These are phyloP conservation scores for Melipona bicolor DNA, from an alignment of 2,888 invertebrate genomes.

Conservation along the genomic window DNA sequence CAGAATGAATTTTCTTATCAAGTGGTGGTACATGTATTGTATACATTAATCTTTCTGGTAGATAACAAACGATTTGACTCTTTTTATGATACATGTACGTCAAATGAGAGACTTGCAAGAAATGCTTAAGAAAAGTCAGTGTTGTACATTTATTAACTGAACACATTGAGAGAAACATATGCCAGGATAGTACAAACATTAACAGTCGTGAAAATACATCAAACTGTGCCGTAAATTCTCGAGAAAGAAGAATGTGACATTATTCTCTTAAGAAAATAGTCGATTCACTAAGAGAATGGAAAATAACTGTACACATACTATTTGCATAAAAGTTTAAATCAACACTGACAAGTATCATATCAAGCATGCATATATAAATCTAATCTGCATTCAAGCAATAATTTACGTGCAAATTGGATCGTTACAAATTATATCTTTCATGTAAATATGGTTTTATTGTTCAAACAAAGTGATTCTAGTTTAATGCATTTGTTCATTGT, in stretches of 20 bases:
- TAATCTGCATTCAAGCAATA: slow-evolving; percentile 48
- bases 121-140: slow-evolving; percentile 20
- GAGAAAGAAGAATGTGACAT: slow-evolving; percentile 4
- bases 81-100: slow-evolving; percentile 13
- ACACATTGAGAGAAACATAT: slow-evolving; percentile 17
- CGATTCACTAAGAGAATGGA: neutral
- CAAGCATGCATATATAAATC: slow-evolving; percentile 45
- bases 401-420: slow-evolving; percentile 46
- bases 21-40: neutral
- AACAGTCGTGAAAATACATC: slow-evolving; percentile 10
- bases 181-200: slow-evolving; percentile 23
- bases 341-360: slow-evolving; percentile 44
- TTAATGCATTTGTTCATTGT: neutral
- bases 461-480: slow-evolving; percentile 6
- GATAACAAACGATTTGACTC: slow-evolving; percentile 3
- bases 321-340: slow-evolving; percentile 23
- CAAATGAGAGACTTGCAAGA: slow-evolving; percentile 4
- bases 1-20: neutral
- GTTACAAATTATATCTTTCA: slow-evolving; percentile 11
- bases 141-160: slow-evolving; percentile 21
- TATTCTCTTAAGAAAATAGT: slow-evolving; percentile 19
- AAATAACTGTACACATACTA: slow-evolving; percentile 33
- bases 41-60: slow-evolving; percentile 15
- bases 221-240: slow-evolving; percentile 10
- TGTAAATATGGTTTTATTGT: slow-evolving; percentile 10